Base-by-base conservation (phyloP, 2,888 invertebrate genomes). In the Lathronympha strigana region DNA sequence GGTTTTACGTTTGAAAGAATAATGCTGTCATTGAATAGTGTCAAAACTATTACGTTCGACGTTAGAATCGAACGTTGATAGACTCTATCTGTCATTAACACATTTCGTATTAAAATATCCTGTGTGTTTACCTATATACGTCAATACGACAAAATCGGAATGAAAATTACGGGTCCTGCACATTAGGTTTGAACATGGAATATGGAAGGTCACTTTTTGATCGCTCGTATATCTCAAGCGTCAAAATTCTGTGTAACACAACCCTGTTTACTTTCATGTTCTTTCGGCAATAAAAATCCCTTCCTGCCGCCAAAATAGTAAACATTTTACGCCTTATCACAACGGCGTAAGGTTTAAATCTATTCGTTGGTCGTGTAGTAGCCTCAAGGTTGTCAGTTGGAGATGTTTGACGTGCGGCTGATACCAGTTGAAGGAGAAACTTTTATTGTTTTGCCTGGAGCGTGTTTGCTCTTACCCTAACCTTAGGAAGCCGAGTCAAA, bases 361-460 rank as follows among this genome's bases (percentile, higher is more conserved):
- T n/a, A n/a, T n/a, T n/a, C n/a, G n/a, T n/a, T n/a, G n/a, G n/a
- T n/a, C 17, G 2, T 3, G 40, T 9, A 17, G 4, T 43, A 15
- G 50, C 60, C 60, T 17, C 4, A 19, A 50, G 60, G 11, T 9
- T 11, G 33, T 33, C 28, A 28, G 11, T 9, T 13, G 9, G 9
- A 40, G 9, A 40, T 51, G 55, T 64, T 63, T 63, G 67, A 64
- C 58, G 55, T 66, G 67, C 72, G 71, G 72, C 75, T 68, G 55
- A 54, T 47, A 49, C 70, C 69, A 54, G 49, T 58, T 68, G 51
- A 47, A 55, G 51, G 53, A 38, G 61, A 53, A 74, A 76, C 72
- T 77, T 80, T 78, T 78, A 79, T 81, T 78, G 74, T 78, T 75
- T 75, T 51, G 69, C 75, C 72, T 57, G 51, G 40, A 67, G 75